Conservation (phyloP, 1,140 invertebrate species). For the Lerema accius region DNA sequence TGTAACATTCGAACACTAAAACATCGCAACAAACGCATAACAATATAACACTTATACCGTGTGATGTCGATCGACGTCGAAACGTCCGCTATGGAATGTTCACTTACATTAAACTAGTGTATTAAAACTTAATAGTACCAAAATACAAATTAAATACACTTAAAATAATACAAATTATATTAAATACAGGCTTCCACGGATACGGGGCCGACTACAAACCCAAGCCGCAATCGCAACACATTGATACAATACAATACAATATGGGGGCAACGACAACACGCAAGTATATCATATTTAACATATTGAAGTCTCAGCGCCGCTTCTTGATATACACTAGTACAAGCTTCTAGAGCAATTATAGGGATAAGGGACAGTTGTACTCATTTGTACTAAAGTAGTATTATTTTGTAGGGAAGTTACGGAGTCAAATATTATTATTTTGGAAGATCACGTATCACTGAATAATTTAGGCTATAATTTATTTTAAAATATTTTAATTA, state of each 20-base stretch:
- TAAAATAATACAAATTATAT: slow-evolving; percentile 60
- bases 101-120: slow-evolving; percentile 63
- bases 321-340: slow-evolving; percentile 17
- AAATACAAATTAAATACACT: slow-evolving; percentile 75
- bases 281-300: slow-evolving; percentile 35
- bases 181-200: slow-evolving; percentile 40
- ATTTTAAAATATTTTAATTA: too few species aligned
- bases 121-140: slow-evolving; percentile 72
- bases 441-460: too few species aligned
- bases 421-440: too few species aligned
- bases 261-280: slow-evolving; percentile 44
- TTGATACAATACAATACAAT: slow-evolving; percentile 46
- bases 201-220: slow-evolving; percentile 34
- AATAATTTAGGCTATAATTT: too few species aligned
- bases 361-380: too few species aligned
- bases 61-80: slow-evolving; percentile 46
- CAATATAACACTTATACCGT: slow-evolving; percentile 36
- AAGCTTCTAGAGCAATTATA: too few species aligned
- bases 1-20: slow-evolving; percentile 39
- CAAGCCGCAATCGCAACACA: slow-evolving; percentile 42
- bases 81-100: slow-evolving; percentile 66
- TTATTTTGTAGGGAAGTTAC: too few species aligned
- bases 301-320: background rate
- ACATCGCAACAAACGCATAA: slow-evolving; percentile 35
- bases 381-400: too few species aligned